A percentile compares a stretch with the other conserved stretches of the same genome.
Evolutionary conservation across 2,113 vertebrate species (phyloP).

Genomic region (Osmerus eperlanus): DNA sequence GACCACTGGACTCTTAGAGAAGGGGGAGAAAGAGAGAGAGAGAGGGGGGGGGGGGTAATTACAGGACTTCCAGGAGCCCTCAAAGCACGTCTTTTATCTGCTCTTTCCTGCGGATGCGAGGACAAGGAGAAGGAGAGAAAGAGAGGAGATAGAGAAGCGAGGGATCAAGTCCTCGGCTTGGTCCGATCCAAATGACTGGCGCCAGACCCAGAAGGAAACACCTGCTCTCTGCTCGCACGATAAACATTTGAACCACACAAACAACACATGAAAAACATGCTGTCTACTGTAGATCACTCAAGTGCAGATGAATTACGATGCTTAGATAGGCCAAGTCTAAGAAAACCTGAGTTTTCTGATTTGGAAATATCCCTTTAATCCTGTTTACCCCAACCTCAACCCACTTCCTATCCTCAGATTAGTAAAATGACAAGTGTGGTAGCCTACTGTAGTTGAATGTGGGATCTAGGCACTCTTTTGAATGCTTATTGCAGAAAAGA

Average conservation of each 20-base stretch:
- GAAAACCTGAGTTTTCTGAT: not conserved
- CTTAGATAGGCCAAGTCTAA: not conserved
- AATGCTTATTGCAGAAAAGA: not conserved
- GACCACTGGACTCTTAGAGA: slow-evolving; percentile 17
- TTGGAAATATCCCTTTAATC: not conserved
- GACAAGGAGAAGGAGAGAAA: not conserved
- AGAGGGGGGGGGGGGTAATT: slow-evolving; percentile 49
- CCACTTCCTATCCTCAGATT: too few relatives aligned
- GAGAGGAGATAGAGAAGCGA: not conserved
- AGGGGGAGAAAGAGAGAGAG: not conserved
- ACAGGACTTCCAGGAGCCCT: slow-evolving; percentile 62
- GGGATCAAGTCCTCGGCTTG: slow-evolving; percentile 53
- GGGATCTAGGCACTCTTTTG: too few relatives aligned
- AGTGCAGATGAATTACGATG: too few relatives aligned
- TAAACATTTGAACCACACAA: not conserved
- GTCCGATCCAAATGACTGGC: slow-evolving; percentile 46
- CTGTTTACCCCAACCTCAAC: not conserved
- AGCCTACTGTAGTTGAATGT: too few relatives aligned
- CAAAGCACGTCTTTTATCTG: slow-evolving; percentile 68
- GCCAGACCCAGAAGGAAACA: slow-evolving; percentile 35
- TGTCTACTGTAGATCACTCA: too few relatives aligned
- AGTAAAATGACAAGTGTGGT: too few relatives aligned
- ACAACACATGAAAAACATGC: not conserved
- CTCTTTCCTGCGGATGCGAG: slow-evolving; percentile 63
- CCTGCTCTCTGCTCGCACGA: not conserved